These are phyloP conservation scores for Heteronetta atricapilla DNA, from an alignment of 2,113 vertebrate genomes.

Conservation along the genomic window DNA sequence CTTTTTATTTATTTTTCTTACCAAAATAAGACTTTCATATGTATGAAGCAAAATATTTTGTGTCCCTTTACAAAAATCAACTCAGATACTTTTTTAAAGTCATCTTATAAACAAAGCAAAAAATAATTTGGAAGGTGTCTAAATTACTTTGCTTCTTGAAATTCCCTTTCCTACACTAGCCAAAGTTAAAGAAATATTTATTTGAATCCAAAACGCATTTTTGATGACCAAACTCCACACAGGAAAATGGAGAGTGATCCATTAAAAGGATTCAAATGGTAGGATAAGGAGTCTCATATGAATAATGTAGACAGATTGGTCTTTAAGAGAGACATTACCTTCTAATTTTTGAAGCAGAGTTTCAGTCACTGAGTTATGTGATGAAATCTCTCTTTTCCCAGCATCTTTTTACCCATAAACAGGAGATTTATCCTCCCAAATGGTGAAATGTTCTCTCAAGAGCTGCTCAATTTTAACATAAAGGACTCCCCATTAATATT, in stretches of 20 bases:
- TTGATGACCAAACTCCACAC: neutral
- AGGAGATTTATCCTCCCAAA: neutral
- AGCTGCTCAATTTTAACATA: neutral
- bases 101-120: neutral
- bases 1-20: neutral
- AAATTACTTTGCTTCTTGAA: neutral
- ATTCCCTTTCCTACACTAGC: neutral
- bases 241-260: neutral
- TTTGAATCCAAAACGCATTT: neutral
- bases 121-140: neutral
- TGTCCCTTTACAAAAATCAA: neutral
- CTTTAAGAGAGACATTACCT: neutral
- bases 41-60: rapidly evolving
- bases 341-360: neutral
- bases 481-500: neutral
- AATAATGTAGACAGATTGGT: neutral
- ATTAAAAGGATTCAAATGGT: neutral
- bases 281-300: neutral
- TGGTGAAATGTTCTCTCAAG: neutral
- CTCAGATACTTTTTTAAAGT: neutral
- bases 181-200: neutral
- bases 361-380: neutral
- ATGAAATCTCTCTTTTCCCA: neutral
- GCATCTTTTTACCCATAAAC: neutral
- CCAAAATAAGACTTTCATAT: neutral